phyloP scores from a whole-genome alignment of 2,888 invertebrate genomes.

The Phaonia tiefii region DNA sequence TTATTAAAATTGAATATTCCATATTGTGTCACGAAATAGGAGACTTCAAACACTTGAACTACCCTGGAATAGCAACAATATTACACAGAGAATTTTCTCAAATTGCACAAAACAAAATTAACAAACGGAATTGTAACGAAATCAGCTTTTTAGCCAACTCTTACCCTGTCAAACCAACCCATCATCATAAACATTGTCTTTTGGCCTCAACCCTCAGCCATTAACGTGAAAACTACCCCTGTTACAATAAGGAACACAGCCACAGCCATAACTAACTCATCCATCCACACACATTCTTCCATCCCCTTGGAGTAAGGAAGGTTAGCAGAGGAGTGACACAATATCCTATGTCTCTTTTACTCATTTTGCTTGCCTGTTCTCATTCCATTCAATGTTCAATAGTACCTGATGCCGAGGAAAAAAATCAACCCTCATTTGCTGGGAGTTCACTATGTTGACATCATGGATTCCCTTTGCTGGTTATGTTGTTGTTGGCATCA shows the following conservation, averaged over 20 bases:
- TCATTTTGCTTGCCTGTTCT: neutral
- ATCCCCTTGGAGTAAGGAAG: slow-evolving; percentile 18
- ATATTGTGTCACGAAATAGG: slow-evolving; percentile 1
- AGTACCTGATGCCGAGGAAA: slow-evolving; percentile 44
- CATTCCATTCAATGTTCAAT: slow-evolving; percentile 22
- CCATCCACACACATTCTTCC: slow-evolving; percentile 22
- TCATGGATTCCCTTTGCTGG: slow-evolving; percentile 16
- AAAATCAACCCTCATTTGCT: slow-evolving; percentile 56
- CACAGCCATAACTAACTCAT: neutral
- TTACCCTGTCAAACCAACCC: slow-evolving; percentile 8
- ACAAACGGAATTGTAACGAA: slow-evolving; percentile 24
- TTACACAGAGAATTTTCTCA: slow-evolving; percentile 5
- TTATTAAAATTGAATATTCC: neutral
- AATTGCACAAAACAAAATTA: slow-evolving; percentile 15
- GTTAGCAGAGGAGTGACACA: neutral
- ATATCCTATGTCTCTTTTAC: slow-evolving; percentile 16
- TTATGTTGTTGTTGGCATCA: slow-evolving; percentile 2
- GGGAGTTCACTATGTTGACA: slow-evolving; percentile 30
- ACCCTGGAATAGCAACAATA: neutral
- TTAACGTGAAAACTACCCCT: slow-evolving; percentile 17
- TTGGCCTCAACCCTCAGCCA: too few species aligned
- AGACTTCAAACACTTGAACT: neutral
- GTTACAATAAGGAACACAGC: slow-evolving; percentile 13
- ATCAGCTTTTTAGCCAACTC: slow-evolving; percentile 26
- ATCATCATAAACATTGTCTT: too few species aligned